These are phyloP conservation scores for Scytalopus superciliaris DNA, from an alignment of 2,113 vertebrate species.

Conservation along the genomic window DNA sequence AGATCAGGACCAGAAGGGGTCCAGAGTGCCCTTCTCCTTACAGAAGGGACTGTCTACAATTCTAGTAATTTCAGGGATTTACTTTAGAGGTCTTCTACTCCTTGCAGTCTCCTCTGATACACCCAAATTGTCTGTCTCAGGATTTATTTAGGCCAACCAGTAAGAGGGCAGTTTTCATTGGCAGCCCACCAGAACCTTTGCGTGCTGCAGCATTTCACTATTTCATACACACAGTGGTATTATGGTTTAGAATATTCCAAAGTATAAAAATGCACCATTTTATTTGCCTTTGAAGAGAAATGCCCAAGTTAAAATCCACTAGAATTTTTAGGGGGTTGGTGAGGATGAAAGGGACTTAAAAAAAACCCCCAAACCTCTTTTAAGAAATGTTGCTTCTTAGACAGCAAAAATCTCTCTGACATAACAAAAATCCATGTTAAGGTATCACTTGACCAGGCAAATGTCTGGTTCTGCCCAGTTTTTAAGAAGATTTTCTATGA, in stretches of 20 bases:
- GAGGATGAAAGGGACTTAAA: neutral
- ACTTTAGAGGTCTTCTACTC: neutral
- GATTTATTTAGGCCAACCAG: neutral
- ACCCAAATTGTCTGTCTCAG: neutral
- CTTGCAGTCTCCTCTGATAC: neutral
- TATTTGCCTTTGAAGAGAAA: neutral
- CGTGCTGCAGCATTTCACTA: neutral
- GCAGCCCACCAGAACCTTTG: neutral
- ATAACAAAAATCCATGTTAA: neutral
- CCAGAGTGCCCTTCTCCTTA: neutral
- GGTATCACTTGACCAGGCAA: neutral
- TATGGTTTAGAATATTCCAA: neutral
- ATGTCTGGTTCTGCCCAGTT: neutral
- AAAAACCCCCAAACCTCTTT: neutral
- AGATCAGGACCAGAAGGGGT: neutral
- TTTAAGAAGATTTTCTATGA: neutral
- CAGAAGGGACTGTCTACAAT: neutral
- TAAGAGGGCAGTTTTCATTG: neutral
- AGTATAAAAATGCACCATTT: neutral
- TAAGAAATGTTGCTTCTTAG: neutral
- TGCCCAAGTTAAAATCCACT: neutral
- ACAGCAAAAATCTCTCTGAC: neutral
- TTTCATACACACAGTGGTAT: neutral
- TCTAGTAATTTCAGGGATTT: neutral
- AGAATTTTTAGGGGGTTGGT: neutral